phyloP scores from a whole-genome alignment of 2,113 vertebrate species.

The Oceanites oceanicus region DNA sequence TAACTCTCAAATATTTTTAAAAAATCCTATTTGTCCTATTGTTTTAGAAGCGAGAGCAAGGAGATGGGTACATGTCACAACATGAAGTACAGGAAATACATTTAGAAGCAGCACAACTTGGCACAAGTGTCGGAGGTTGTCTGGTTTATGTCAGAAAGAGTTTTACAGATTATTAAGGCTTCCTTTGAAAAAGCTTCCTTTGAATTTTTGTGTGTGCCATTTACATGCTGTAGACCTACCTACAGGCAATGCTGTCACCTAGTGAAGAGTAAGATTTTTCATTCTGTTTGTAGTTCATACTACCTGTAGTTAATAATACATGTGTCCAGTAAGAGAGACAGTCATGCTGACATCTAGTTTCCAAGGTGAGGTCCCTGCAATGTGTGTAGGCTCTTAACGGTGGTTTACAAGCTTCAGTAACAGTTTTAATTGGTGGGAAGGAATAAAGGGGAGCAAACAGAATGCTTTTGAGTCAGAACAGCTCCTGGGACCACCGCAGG shows the following conservation, averaged over 20 bases:
- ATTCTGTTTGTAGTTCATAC: neutral
- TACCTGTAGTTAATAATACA: no score
- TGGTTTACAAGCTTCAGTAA: neutral
- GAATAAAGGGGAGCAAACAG: neutral
- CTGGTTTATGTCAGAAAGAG: neutral
- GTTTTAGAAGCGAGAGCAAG: neutral
- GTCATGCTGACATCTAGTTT: neutral
- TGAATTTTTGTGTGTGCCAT: neutral
- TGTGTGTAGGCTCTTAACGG: neutral
- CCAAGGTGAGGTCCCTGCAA: neutral
- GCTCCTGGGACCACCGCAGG: neutral
- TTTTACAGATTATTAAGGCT: neutral
- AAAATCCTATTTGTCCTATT: neutral
- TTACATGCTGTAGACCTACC: neutral
- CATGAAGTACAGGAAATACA: neutral
- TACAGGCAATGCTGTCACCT: neutral
- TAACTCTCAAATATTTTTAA: neutral
- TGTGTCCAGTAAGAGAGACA: neutral
- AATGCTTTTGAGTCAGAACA: neutral
- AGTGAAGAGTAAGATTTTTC: conserved; percentile 5
- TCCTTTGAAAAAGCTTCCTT: neutral
- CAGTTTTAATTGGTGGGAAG: neutral
- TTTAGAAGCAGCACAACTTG: neutral
- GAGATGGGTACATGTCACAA: neutral
- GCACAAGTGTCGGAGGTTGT: neutral